Percentiles rank a stretch among this genome's conserved stretches.
Conservation (phyloP, 2,113 vertebrate species). For the Bos javanicus region DNA sequence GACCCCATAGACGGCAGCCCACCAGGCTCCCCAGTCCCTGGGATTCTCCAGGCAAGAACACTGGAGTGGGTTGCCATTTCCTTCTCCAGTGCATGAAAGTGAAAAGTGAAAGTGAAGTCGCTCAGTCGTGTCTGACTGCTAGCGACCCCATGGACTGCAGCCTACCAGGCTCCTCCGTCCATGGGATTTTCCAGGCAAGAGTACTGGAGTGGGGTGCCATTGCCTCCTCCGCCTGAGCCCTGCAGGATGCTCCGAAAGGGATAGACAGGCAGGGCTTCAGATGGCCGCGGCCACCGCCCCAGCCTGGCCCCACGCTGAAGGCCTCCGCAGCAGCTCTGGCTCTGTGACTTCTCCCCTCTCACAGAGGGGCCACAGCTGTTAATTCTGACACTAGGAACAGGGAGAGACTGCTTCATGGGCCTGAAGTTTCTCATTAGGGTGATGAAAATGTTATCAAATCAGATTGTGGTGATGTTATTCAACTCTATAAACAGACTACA, state of each 20-base stretch:
- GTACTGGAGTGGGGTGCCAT: neutral
- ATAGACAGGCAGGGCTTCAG: neutral
- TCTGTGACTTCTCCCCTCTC: neutral
- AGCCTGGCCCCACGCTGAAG: neutral
- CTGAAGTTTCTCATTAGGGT: neutral
- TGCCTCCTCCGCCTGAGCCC: neutral
- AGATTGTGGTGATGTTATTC: neutral
- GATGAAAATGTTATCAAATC: neutral
- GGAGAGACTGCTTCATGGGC: neutral
- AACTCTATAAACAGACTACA: neutral
- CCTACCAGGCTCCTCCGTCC: no score
- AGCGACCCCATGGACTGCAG: no score
- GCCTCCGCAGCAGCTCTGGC: neutral
- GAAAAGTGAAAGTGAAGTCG: no score
- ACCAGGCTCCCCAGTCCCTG: neutral
- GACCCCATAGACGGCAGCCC: neutral
- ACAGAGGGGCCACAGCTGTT: neutral
- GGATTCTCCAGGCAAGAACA: neutral
- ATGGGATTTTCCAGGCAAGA: neutral
- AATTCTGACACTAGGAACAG: neutral
- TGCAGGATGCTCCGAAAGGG: neutral
- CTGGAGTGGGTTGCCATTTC: no score
- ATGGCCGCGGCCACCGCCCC: neutral
- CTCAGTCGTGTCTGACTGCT: no score
- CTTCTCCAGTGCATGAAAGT: no score